Evolutionary conservation across 2,888 invertebrate genomes (phyloP), one percentile per base, ranked within the genome.

Genomic region (Petrophora chlorosata): DNA sequence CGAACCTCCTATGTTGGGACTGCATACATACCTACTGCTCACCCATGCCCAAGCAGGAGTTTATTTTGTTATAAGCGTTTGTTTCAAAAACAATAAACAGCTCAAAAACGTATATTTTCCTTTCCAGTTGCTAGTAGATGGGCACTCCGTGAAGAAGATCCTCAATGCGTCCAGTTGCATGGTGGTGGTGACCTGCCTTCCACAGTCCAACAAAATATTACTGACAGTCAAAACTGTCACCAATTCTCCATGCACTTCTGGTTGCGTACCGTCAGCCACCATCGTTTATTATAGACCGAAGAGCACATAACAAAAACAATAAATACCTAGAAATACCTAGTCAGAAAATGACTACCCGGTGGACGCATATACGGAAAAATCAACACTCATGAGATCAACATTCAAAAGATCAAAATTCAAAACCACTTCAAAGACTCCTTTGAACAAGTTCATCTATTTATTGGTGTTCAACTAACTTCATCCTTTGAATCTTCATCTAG

Each of bases 51-150:
- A n/a, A n/a, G n/a, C n/a, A n/a, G n/a, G n/a, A n/a, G n/a, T n/a
- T n/a, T n/a, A n/a, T n/a, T n/a, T n/a, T n/a, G n/a, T n/a, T n/a
- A n/a, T n/a, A n/a, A n/a, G n/a, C n/a, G n/a, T n/a, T n/a, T n/a
- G n/a, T n/a, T n/a, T n/a, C n/a, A n/a, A n/a, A n/a, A n/a, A n/a
- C n/a, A n/a, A n/a, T n/a, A n/a, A n/a, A n/a, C n/a, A n/a, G n/a
- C n/a, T n/a, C n/a, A n/a, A n/a, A n/a, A n/a, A 26, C 15, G 8
- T 19, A 12, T 33, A 2, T 28, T 36, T 7, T 47, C 16, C 23
- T 7, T 53, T 65, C 44, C 65, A 85, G 85, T 40, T 84, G n/a
- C 57, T 78, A 28, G 68, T 82, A 2, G 78, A 82, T 33, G 83
- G 79, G 0, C 63, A 69, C 2, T 47, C 73, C 0, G 72, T 81